Base-by-base conservation (phyloP, 2,113 vertebrate species). In the Ctenomys sociabilis region DNA sequence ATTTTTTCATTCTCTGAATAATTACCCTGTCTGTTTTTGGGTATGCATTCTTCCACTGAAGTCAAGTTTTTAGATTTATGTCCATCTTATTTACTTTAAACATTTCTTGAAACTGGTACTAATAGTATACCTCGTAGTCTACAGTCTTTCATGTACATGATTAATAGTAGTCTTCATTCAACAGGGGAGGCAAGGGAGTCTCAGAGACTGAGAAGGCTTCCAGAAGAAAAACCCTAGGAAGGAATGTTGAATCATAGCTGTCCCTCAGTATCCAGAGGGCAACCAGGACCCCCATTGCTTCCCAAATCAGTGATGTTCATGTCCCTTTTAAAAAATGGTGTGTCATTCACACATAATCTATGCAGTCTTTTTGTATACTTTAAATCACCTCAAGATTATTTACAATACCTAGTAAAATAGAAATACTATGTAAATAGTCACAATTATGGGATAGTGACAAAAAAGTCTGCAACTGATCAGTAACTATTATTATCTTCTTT, bases 61-160 rank as follows among this genome's bases (percentile, higher is more conserved):
- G 77, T 95, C 45, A 95, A 68, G 17, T 73, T 64, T 45, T 57
- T 86, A 83, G 80, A 7, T 93, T 93, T 22, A 5, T 77, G 28
- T 70, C 59, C n/a, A 37, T n/a, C 9, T 92, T 82, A 35, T 66
- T 89, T 21, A 64, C 19, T 59, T 43, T 90, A n/a, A 70, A 90
- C 63, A 26, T 49, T 64, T 86, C 66, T 85, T 52, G 54, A 35
- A 89, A 43, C 16, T 40, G 64, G 14, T 26, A 35, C 63, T 83
- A n/a, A 35, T 40, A 84, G 32, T 35, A 19, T 6, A 13, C 40
- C 81, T 73, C 19, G 24, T 1, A 66, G 24, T 45, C 54, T 64
- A 43, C 37, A 59, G 59, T 26, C 86, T 78, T 93, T 57, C 73
- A n/a, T 21, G 32, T 45, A 12, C 3, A 2, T 35, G 28, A 32